Evolutionary conservation across 2,113 vertebrate genomes (phyloP).

Genomic region (Petrocephalus microphthalmus): DNA sequence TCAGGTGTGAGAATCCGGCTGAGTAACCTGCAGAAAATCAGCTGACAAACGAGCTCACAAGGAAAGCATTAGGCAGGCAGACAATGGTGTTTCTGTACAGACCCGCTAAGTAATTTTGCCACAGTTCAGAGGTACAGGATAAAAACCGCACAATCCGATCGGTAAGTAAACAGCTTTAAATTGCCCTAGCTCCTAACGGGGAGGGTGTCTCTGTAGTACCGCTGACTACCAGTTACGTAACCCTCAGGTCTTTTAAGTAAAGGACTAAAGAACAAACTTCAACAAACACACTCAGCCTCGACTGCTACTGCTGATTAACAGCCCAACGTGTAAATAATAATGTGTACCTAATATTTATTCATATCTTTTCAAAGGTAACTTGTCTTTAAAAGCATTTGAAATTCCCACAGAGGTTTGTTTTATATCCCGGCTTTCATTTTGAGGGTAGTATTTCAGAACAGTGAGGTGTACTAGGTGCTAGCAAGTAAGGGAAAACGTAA

Average conservation of each 20-base stretch:
- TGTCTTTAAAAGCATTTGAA: background rate
- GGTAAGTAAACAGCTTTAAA: background rate
- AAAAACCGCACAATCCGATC: background rate
- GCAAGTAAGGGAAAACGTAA: background rate
- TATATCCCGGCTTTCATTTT: background rate
- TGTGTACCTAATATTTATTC: background rate
- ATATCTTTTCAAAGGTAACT: background rate
- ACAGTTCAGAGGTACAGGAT: background rate
- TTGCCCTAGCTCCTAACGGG: background rate
- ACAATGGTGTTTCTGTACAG: background rate
- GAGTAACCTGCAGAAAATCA: background rate
- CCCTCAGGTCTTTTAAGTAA: constrained; percentile 17
- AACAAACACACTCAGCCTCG: background rate
- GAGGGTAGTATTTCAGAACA: background rate
- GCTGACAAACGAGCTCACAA: constrained; percentile 13
- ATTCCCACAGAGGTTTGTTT: background rate
- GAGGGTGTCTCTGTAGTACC: background rate
- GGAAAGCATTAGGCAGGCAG: constrained; percentile 29
- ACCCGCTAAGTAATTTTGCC: background rate
- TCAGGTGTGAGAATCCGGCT: background rate
- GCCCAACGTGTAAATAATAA: background rate
- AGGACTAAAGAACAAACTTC: constrained; percentile 10
- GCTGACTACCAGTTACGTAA: constrained; percentile 50
- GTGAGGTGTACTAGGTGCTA: background rate
- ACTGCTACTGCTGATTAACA: background rate